Conservation (phyloP, 2,888 invertebrate genomes). For the Trissolcus japonicus region DNA sequence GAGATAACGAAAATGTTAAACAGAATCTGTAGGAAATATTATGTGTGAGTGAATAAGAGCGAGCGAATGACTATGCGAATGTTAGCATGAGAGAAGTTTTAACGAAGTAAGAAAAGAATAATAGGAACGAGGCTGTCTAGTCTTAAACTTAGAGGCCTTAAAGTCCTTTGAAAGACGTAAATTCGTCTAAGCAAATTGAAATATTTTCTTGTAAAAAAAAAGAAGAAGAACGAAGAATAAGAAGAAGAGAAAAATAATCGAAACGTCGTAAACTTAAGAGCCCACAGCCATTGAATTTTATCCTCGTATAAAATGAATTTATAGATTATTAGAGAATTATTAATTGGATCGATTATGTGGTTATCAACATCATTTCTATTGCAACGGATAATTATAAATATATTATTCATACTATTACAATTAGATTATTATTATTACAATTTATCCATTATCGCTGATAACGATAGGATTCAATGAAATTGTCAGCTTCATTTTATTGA, state of each 20-base stretch:
- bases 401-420: slow-evolving; percentile 63
- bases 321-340: slow-evolving; percentile 43
- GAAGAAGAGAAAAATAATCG: no score
- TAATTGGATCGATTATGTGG: slow-evolving; percentile 27
- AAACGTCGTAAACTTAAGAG: slow-evolving; percentile 20
- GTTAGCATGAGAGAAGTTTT: slow-evolving; percentile 51
- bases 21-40: slow-evolving; percentile 57
- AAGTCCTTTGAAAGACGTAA: slow-evolving; percentile 63
- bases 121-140: slow-evolving; percentile 72
- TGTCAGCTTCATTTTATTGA: slow-evolving; percentile 64
- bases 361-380: slow-evolving; percentile 62
- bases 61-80: slow-evolving; percentile 52
- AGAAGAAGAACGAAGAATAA: no score
- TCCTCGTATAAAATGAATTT: slow-evolving; percentile 54
- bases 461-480: slow-evolving; percentile 61
- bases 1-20: slow-evolving; percentile 51
- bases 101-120: slow-evolving; percentile 55
- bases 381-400: slow-evolving; percentile 63
- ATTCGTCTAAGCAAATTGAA: slow-evolving; percentile 55
- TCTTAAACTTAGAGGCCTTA: slow-evolving; percentile 71
- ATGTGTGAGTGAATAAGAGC: slow-evolving; percentile 48
- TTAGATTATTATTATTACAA: slow-evolving; percentile 63
- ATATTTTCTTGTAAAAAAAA: slow-evolving; percentile 57
- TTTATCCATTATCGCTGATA: slow-evolving; percentile 65
- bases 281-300: slow-evolving; percentile 46